These are phyloP conservation scores for Epizoanthus illoricatus DNA, from an alignment of 92 coral and sea anemone genomes.

Conservation along the genomic window DNA sequence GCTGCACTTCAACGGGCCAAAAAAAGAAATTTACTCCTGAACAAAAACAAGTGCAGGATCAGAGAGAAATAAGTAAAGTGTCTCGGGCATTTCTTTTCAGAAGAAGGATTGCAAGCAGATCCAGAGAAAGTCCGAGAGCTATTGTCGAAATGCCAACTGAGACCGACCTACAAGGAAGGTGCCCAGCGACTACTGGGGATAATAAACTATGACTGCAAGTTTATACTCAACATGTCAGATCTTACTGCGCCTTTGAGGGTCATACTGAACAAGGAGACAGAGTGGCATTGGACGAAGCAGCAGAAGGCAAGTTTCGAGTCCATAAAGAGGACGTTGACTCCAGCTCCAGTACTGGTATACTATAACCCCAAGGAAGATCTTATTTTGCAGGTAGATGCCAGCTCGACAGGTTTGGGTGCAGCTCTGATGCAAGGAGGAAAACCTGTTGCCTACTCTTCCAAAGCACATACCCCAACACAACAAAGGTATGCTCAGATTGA, in stretches of 20 bases:
- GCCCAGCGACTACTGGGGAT: conserved; percentile 1
- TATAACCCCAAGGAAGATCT: not conserved
- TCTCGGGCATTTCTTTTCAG: too few relatives aligned
- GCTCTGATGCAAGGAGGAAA: not conserved
- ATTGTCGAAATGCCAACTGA: not conserved
- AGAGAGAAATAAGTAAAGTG: too few relatives aligned
- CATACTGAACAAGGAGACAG: not conserved
- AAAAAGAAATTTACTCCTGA: too few relatives aligned
- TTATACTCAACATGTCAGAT: not conserved
- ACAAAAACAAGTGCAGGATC: too few relatives aligned
- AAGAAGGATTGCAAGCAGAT: too few relatives aligned
- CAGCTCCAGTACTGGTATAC: conserved; percentile 1
- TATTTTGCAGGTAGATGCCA: too few relatives aligned
- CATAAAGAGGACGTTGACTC: not conserved
- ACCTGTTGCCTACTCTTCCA: not conserved
- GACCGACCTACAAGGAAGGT: not conserved
- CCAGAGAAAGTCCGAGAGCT: too few relatives aligned
- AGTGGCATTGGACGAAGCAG: conserved; percentile 2
- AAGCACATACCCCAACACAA: not conserved
- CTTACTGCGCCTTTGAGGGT: not conserved
- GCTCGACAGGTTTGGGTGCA: too few relatives aligned
- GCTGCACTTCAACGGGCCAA: too few relatives aligned
- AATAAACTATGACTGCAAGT: not conserved
- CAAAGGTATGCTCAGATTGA: not conserved
- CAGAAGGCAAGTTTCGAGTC: not conserved